phyloP scores from a whole-genome alignment of 2,797 vertebrate genomes.

The Labroides dimidiatus region DNA sequence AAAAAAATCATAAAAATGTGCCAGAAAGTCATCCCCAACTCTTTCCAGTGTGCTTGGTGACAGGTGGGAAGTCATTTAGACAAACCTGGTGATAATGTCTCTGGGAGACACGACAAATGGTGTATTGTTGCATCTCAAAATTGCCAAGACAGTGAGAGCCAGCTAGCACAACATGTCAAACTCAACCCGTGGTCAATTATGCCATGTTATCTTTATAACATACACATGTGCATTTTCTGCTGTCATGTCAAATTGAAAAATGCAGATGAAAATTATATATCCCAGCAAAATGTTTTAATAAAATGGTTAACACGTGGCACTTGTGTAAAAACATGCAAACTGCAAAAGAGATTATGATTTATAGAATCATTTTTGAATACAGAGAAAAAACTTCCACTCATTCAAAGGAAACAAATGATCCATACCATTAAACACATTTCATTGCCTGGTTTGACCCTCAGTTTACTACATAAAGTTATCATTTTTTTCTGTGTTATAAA shows the following conservation, averaged over 20 bases:
- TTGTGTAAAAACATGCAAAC: neutral
- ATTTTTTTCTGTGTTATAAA: neutral
- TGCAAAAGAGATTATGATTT: slow-evolving; percentile 37
- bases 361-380: slow-evolving; percentile 49
- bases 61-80: too few relatives aligned
- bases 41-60: too few relatives aligned
- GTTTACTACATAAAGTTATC: neutral
- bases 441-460: neutral
- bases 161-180: too few relatives aligned
- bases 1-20: too few relatives aligned
- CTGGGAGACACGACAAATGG: too few relatives aligned
- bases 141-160: too few relatives aligned
- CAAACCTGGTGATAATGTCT: too few relatives aligned
- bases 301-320: slow-evolving; percentile 9
- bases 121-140: too few relatives aligned
- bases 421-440: neutral
- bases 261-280: too few relatives aligned
- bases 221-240: neutral
- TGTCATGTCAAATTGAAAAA: neutral
- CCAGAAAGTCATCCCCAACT: too few relatives aligned
- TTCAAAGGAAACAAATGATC: neutral
- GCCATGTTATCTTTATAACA: neutral
- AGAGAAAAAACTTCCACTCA: neutral
- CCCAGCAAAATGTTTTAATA: neutral
- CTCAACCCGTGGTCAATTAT: too few relatives aligned